Conservation (phyloP, 2,888 invertebrate genomes). For the Drymonia ruficornis region DNA sequence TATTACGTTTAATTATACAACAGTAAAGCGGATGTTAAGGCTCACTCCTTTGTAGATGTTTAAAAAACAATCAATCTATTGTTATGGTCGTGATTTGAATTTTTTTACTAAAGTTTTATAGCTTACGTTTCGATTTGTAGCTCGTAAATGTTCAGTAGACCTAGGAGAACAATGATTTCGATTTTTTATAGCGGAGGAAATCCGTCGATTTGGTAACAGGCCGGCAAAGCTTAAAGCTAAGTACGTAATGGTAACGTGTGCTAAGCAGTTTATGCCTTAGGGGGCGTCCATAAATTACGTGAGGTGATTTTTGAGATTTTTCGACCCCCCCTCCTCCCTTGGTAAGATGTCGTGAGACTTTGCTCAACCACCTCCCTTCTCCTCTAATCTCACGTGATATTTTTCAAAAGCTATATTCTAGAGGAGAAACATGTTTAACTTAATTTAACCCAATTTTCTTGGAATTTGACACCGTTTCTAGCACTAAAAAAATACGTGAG, state of each 20-base stretch:
- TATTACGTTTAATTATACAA: slow-evolving; percentile 26
- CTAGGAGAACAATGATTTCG: slow-evolving; percentile 18
- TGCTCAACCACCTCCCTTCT: no score
- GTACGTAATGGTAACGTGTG: not conserved
- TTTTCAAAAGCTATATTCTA: no score
- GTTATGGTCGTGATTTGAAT: slow-evolving; percentile 31
- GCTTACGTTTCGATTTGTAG: slow-evolving; percentile 15
- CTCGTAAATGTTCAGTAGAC: slow-evolving; percentile 20
- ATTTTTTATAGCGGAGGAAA: slow-evolving; percentile 20
- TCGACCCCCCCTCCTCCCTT: no score
- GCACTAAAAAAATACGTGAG: no score
- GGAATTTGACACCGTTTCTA: no score
- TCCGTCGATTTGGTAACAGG: slow-evolving; percentile 7
- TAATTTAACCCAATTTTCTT: no score
- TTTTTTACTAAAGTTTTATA: slow-evolving; percentile 28
- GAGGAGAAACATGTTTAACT: no score
- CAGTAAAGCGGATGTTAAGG: slow-evolving; percentile 18
- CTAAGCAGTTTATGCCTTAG: not conserved
- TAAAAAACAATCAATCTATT: slow-evolving; percentile 39
- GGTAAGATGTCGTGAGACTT: no score
- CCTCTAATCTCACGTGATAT: no score
- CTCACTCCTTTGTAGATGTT: slow-evolving; percentile 32
- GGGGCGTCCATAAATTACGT: no score
- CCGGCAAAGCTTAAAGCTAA: not conserved
- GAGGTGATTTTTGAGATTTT: no score